A percentile compares a stretch with the other conserved stretches of the same genome.
phyloP scores from a whole-genome alignment of 2,797 vertebrate species.

The Amblyraja radiata region DNA sequence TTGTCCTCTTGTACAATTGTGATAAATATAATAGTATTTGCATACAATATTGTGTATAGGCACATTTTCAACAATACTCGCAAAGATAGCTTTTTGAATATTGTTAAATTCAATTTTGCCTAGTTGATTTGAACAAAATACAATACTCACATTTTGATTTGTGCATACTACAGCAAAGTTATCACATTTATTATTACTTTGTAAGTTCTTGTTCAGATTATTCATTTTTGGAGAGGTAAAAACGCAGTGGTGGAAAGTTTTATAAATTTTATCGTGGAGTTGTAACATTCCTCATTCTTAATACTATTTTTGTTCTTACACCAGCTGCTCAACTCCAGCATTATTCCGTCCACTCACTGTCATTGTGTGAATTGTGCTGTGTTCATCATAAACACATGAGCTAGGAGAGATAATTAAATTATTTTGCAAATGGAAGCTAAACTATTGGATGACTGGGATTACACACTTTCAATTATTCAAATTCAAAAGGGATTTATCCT shows the following conservation, averaged over 20 bases:
- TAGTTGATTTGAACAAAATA: neutral
- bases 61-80: neutral
- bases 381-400: neutral
- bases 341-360: neutral
- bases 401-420: neutral
- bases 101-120: neutral
- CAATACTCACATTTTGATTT: neutral
- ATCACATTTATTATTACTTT: neutral
- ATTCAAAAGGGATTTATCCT: neutral
- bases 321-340: neutral
- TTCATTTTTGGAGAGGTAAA: neutral
- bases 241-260: neutral
- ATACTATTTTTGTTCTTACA: neutral
- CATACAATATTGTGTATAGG: neutral
- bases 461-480: neutral
- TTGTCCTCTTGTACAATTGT: neutral
- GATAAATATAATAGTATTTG: neutral
- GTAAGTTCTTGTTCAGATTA: neutral
- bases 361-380: neutral
- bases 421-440: neutral
- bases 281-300: neutral
- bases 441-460: neutral
- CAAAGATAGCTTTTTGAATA: neutral
- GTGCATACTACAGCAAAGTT: neutral
- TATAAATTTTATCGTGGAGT: neutral